These are phyloP conservation scores for Palythoa grandis DNA, from an alignment of 92 coral and sea anemone genomes.

Conservation along the genomic window DNA sequence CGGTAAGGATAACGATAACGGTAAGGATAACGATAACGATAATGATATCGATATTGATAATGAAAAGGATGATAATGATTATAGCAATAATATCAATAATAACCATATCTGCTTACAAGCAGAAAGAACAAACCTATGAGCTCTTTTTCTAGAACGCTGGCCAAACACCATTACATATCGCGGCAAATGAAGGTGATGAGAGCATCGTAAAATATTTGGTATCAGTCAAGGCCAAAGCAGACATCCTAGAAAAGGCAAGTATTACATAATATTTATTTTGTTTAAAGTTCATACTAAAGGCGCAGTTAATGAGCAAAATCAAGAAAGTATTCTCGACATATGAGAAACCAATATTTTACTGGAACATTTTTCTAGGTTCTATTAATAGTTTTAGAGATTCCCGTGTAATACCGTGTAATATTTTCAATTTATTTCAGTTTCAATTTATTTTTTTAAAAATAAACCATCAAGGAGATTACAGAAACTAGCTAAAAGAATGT, in stretches of 20 bases:
- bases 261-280: neutral
- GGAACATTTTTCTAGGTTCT: neutral
- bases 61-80: no score
- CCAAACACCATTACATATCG: slow-evolving; percentile 68
- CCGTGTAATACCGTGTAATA: no score
- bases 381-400: no score
- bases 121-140: neutral
- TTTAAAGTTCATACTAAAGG: neutral
- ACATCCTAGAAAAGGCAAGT: slow-evolving; percentile 74
- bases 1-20: no score
- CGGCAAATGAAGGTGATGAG: slow-evolving; percentile 85
- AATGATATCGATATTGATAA: no score
- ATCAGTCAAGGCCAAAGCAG: slow-evolving; percentile 67
- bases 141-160: slow-evolving; percentile 62
- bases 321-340: neutral
- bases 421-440: no score
- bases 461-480: no score
- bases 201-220: slow-evolving; percentile 58
- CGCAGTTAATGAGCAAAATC: neutral
- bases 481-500: no score
- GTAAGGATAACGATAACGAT: no score
- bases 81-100: neutral
- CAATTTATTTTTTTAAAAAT: no score
- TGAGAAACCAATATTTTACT: neutral
- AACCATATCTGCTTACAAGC: neutral